Conservation (phyloP, 2,888 invertebrate genomes). For the Rosalia funebris region DNA sequence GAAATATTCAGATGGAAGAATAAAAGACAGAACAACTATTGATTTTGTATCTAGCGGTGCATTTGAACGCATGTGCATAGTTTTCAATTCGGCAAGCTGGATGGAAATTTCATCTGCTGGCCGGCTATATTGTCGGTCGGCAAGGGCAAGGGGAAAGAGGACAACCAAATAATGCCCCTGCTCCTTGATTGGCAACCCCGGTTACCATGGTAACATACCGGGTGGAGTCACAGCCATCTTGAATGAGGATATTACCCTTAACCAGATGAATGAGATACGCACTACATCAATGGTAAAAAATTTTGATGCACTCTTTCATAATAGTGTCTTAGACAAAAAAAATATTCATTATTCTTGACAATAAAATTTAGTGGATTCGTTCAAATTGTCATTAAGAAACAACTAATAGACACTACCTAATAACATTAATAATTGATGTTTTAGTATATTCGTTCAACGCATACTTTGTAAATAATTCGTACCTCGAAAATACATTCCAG, state of each 20-base stretch:
- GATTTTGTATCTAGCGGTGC: conserved; percentile 52
- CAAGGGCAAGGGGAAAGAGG: conserved; percentile 42
- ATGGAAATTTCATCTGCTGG: conserved; percentile 38
- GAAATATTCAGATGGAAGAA: background rate
- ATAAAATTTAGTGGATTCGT: too few species aligned
- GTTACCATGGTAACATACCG: conserved; percentile 59
- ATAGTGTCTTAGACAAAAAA: background rate
- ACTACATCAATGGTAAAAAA: conserved; percentile 19
- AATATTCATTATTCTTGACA: too few species aligned
- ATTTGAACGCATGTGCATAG: conserved; percentile 56
- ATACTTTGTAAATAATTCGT: too few species aligned
- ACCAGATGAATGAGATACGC: conserved; percentile 45
- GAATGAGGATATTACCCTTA: conserved; percentile 48
- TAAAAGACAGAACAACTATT: conserved; percentile 42
- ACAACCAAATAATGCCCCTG: conserved; percentile 54
- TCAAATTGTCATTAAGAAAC: too few species aligned
- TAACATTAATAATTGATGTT: too few species aligned
- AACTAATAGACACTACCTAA: too few species aligned
- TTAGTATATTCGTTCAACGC: too few species aligned
- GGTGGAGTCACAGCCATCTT: conserved; percentile 64
- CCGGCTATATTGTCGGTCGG: conserved; percentile 26
- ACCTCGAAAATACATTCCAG: too few species aligned
- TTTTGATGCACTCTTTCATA: conserved; percentile 14
- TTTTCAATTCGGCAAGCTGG: conserved; percentile 37
- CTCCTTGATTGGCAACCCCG: conserved; percentile 56